A percentile compares a stretch with the other conserved stretches of the same genome.
Evolutionary conservation across 2,113 vertebrate species (phyloP).

Genomic region (Seriola rivoliana): DNA sequence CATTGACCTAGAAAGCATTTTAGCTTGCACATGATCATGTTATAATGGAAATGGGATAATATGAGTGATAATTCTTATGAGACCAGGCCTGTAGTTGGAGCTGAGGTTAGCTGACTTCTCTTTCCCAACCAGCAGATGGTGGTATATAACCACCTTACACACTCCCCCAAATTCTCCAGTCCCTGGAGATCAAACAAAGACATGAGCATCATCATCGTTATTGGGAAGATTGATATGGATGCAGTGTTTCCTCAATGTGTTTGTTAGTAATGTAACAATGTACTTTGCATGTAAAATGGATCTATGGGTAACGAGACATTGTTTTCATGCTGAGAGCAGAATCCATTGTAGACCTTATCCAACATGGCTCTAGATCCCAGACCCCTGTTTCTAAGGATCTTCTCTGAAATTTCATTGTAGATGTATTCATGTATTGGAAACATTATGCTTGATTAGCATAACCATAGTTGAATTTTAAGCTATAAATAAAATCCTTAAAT

Average conservation of each 20-base stretch:
- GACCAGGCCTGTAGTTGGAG: not conserved
- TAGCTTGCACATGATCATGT: not conserved
- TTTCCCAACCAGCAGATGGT: conserved; percentile 75
- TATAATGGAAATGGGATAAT: conserved; percentile 1
- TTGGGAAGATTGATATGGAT: conserved; percentile 62
- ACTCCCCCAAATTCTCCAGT: conserved; percentile 12
- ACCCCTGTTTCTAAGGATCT: conserved; percentile 5
- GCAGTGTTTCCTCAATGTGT: conserved; percentile 50
- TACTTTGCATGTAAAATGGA: conserved; percentile 17
- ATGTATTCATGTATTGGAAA: conserved; percentile 32
- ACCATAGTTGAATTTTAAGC: conserved; percentile 15
- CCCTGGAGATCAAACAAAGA: conserved; percentile 72
- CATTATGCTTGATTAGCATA: conserved; percentile 22
- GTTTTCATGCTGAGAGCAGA: conserved; percentile 11
- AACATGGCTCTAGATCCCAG: conserved; percentile 22
- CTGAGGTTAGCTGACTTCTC: not conserved
- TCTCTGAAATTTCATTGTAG: conserved; percentile 11
- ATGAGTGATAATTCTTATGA: not conserved
- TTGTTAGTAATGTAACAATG: conserved; percentile 39
- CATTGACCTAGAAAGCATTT: conserved; percentile 10
- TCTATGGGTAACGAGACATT: not conserved
- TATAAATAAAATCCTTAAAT: conserved; percentile 38
- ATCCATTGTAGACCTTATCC: conserved; percentile 9
- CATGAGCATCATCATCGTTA: conserved; percentile 45
- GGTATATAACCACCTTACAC: conserved; percentile 23